Percentiles rank a stretch among this genome's conserved stretches.
These are phyloP conservation scores for Apteryx owenii DNA, from an alignment of 2,113 vertebrate genomes.

Conservation along the genomic window DNA sequence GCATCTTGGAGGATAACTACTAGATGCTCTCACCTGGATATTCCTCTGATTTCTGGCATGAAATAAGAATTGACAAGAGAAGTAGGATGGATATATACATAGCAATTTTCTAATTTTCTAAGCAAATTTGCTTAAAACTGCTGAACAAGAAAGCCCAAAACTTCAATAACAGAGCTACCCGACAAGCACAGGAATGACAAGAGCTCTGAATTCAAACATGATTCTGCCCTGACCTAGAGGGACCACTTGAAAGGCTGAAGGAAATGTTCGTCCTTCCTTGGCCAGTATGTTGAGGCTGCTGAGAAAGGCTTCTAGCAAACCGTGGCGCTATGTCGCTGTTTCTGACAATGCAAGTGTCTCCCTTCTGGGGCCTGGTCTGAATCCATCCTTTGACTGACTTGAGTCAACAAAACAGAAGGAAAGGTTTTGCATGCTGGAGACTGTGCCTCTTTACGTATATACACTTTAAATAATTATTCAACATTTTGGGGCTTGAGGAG, in stretches of 20 bases:
- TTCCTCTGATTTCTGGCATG: not conserved
- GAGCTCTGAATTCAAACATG: not conserved
- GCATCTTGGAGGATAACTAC: not conserved
- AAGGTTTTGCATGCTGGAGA: not conserved
- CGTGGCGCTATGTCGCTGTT: not conserved
- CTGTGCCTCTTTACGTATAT: not conserved
- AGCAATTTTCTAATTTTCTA: not conserved
- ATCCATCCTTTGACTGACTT: not conserved
- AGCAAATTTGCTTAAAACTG: constrained; percentile 8
- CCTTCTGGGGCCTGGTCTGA: fast-evolving
- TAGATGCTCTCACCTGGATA: not conserved
- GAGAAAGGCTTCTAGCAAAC: not conserved
- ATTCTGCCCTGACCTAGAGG: not conserved
- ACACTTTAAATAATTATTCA: not conserved
- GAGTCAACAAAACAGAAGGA: not conserved
- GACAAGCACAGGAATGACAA: not conserved
- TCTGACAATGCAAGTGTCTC: fast-evolving
- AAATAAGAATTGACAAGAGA: not conserved
- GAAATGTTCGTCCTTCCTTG: not conserved
- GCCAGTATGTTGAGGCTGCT: not conserved
- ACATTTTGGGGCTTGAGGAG: not conserved
- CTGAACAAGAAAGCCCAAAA: not conserved
- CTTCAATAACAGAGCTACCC: not conserved
- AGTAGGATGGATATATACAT: not conserved
- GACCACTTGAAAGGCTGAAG: not conserved